Base-by-base conservation (phyloP, 2,113 vertebrate species). In the Ancistrus triradiatus region DNA sequence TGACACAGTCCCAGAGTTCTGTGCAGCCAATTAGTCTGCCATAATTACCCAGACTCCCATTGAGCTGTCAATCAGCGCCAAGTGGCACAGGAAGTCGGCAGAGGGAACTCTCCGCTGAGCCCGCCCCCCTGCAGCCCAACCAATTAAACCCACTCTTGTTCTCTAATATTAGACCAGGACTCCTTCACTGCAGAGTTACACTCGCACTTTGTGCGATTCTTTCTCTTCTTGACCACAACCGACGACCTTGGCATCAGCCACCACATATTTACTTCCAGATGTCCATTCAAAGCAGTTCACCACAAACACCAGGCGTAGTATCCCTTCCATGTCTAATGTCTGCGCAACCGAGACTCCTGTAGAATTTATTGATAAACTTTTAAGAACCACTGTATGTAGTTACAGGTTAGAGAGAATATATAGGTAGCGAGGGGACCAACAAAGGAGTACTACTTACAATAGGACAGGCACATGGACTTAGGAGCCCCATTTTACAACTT, bases 41-140 rank as follows among this genome's bases (percentile, higher is more conserved):
- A 44, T 87, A 88, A 89, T 88, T 88, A 87, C 84, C 84, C 80
- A 83, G 83, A 80, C 81, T 81, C 84, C 83, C 80, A 85, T 81
- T 82, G 84, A 82, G 85, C 82, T 81, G 85, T 83, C 86, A 84
- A 80, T 89, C 87, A 84, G 4, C 27, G 68, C 71, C 78, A 68
- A 77, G 81, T 80, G 73, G 70, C 84, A 82, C 77, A 83, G 78
- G 80, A 86, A 84, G 74, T 80, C 80, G 43, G 40, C 31, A 19
- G 47, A 69, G 68, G 63, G 68, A 62, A 59, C 38, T 67, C 63
- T 71, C 48, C 3, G 31, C 59, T 63, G 63, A 74, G 59, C 63
- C 73, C 68, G 47, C 58, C 72, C 67, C n/a, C 58, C 49, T 38
- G 50, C 28, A 47, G 53, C 33, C 58, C 31, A n/a, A 47, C 52